Evolutionary conservation across 1,140 invertebrate genomes (phyloP), one percentile per base, ranked within the genome.

Genomic region (Trichonephila clavipes): DNA sequence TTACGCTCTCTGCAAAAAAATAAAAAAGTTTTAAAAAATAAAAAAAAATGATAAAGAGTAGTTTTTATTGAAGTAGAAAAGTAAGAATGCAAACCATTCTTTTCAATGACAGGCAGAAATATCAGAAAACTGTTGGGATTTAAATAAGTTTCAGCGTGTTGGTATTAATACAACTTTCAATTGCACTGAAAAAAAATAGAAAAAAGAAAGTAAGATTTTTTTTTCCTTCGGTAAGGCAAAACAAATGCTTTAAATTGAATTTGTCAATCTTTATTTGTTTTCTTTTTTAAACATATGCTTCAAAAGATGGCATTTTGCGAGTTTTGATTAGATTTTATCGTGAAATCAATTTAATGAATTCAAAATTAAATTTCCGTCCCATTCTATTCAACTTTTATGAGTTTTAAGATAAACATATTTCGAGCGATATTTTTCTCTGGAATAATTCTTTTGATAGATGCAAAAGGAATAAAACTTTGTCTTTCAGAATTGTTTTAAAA

Each of bases 221-320:
- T 28, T 51, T 51, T 51, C 51, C 34, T 40, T 40, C 59, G 28
- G 24, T 19, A 40, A 51, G 19, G 61, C 58, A 85, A 85, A 92
- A 85, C 90, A 85, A 92, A 92, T 92, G 81, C 28, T 51, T 85
- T 51, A 92, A 92, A 92, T 92, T 92, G 90, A 92, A 92, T 92
- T 92, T 92, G 90, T 92, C 90, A 92, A 92, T 92, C 90, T 92
- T 90, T 92, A 92, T 92, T 92, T 92, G 59, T 69, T 81, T 66
- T 21, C 24, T 16, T 90, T 82, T 90, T 82, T 61, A 40, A 92
- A 61, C 59, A 59, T 82, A 85, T 64, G 81, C 77, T 85, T 85
- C 64, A 64, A 64, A 40, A 88, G 51, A 88, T 81, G 89, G n/a
- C 51, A 90, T 90, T 77, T 90, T 59, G 69, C n/a, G 87, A 61